These are phyloP conservation scores for Fregata magnificens DNA, from an alignment of 2,113 vertebrate species.

Conservation along the genomic window DNA sequence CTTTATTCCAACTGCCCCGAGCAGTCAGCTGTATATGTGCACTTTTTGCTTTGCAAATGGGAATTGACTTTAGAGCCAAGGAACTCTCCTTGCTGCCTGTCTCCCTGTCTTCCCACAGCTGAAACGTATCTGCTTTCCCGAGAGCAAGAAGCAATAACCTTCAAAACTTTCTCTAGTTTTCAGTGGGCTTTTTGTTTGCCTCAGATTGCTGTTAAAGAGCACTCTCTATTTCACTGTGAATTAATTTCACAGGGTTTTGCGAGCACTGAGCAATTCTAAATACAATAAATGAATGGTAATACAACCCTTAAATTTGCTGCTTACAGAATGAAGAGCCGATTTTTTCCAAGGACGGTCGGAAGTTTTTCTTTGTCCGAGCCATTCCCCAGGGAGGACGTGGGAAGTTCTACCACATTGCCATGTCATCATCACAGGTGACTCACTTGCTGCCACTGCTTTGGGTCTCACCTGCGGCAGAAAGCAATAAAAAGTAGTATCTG, in stretches of 20 bases:
- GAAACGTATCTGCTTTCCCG: background rate
- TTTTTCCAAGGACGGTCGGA: slow-evolving; percentile 90
- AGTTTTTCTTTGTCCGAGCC: slow-evolving; percentile 92
- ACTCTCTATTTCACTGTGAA: background rate
- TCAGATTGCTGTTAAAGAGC: background rate
- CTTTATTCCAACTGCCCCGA: background rate
- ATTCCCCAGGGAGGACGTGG: slow-evolving; percentile 91
- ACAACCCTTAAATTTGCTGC: background rate
- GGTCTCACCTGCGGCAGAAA: background rate
- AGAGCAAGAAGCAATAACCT: background rate
- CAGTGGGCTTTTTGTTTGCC: background rate
- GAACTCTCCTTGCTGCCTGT: background rate
- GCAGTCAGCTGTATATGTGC: background rate
- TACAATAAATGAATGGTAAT: background rate
- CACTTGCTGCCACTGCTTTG: rapidly evolving
- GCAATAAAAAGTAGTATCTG: background rate
- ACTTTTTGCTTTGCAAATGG: background rate
- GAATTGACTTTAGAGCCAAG: background rate
- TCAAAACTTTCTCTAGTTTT: background rate
- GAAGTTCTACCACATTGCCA: slow-evolving; percentile 93
- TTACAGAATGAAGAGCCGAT: slow-evolving; percentile 89
- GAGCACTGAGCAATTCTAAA: background rate
- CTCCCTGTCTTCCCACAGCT: background rate
- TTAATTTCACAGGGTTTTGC: background rate
- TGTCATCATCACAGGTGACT: slow-evolving; percentile 89